phyloP scores from a whole-genome alignment of 2,888 invertebrate species.

The Rhabditoides inermis region DNA sequence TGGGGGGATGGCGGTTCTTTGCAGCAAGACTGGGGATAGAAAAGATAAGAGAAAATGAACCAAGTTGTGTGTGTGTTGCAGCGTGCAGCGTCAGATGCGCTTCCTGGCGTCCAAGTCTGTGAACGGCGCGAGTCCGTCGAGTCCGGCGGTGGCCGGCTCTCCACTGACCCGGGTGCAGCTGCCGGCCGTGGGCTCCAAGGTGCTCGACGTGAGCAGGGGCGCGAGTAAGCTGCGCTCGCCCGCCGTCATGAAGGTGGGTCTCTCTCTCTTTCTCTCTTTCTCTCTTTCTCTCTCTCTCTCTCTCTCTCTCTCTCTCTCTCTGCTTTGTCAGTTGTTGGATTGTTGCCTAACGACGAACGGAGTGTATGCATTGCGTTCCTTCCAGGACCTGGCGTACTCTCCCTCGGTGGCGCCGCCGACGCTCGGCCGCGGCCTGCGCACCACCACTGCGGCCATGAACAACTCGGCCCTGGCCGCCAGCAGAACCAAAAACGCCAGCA shows the following conservation, averaged over 20 bases:
- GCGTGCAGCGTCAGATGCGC: constrained; percentile 23
- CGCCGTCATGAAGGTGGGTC: no score
- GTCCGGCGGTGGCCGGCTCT: constrained; percentile 1
- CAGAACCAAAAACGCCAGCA: background rate
- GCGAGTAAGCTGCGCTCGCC: no score
- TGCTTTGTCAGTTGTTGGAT: no score
- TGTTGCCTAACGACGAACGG: no score
- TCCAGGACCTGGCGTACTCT: constrained; percentile 24
- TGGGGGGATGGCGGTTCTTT: background rate
- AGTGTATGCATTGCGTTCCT: no score
- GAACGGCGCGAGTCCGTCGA: background rate
- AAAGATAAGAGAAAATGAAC: background rate
- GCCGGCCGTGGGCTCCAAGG: no score
- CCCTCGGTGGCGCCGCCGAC: constrained; percentile 27
- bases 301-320: no score
- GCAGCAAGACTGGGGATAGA: background rate
- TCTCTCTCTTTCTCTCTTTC: no score
- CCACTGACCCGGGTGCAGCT: constrained; percentile 2
- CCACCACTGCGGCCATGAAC: constrained; percentile 7
- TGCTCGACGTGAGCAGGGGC: no score
- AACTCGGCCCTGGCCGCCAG: constrained; percentile 4
- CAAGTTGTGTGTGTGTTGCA: constrained; percentile 4
- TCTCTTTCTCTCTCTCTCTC: no score
- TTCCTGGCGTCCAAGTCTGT: constrained; percentile 18
- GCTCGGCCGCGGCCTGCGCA: constrained; percentile 27